phyloP scores from a whole-genome alignment of 2,113 vertebrate genomes.

The Pomatostomus ruficeps region DNA sequence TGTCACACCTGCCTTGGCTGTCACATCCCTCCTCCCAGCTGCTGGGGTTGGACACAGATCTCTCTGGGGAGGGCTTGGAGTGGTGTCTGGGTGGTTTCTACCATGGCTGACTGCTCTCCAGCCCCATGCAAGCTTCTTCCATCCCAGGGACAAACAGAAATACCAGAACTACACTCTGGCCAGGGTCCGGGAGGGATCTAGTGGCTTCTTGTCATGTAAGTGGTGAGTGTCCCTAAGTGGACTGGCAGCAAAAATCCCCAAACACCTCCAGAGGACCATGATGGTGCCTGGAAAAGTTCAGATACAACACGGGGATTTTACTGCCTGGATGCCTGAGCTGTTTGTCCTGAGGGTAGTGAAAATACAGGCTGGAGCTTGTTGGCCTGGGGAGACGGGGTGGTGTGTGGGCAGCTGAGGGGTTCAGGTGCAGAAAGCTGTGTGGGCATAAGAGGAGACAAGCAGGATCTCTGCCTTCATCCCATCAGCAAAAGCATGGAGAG shows the following conservation, averaged over 20 bases:
- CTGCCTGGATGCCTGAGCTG: background rate
- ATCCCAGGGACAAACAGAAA: background rate
- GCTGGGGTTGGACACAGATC: background rate
- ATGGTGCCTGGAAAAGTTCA: background rate
- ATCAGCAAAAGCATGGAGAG: background rate
- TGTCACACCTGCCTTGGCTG: background rate
- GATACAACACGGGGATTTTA: background rate
- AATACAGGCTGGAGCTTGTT: background rate
- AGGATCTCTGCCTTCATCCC: background rate
- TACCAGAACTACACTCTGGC: background rate
- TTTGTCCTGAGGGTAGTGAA: background rate
- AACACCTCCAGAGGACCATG: background rate
- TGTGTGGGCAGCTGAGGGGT: background rate
- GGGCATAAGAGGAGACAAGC: background rate
- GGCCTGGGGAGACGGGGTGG: background rate
- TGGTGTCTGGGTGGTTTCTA: background rate
- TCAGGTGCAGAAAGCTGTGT: background rate
- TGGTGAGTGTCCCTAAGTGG: background rate
- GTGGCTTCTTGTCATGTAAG: background rate
- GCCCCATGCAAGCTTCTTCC: background rate
- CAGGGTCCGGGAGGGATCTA: background rate
- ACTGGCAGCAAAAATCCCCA: background rate
- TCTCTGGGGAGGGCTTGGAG: background rate
- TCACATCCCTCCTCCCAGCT: background rate
- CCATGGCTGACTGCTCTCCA: background rate